These are phyloP conservation scores for Acleris cristana DNA, from an alignment of 2,888 invertebrate genomes.

Conservation along the genomic window DNA sequence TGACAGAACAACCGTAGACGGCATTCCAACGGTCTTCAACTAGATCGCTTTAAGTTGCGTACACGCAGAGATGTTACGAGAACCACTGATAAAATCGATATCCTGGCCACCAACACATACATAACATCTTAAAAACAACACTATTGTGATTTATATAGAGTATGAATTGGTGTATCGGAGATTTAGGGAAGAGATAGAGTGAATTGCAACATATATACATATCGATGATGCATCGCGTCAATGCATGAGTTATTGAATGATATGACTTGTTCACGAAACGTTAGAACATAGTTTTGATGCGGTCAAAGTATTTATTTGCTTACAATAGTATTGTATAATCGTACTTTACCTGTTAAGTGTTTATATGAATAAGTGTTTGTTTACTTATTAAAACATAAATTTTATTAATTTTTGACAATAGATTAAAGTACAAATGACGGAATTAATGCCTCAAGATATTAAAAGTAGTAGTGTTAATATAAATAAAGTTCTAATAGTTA, in stretches of 20 bases:
- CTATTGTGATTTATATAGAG: slow-evolving; percentile 14
- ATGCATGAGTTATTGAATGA: slow-evolving; percentile 13
- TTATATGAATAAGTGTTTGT: too few relatives aligned
- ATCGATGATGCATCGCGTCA: slow-evolving; percentile 32
- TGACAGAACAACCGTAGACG: slow-evolving; percentile 33
- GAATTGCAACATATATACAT: slow-evolving; percentile 25
- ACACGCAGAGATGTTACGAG: slow-evolving; percentile 38
- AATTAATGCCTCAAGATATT: too few relatives aligned
- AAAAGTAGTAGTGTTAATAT: too few relatives aligned
- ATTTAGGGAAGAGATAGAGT: slow-evolving; percentile 26
- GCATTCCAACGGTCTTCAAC: slow-evolving; percentile 38
- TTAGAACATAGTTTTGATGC: not conserved
- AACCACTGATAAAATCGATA: slow-evolving; percentile 37
- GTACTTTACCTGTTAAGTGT: too few relatives aligned
- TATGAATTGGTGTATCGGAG: not conserved
- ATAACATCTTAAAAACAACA: slow-evolving; percentile 12
- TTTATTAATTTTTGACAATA: too few relatives aligned
- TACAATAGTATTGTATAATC: too few relatives aligned
- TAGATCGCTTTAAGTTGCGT: slow-evolving; percentile 39
- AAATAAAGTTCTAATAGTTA: too few relatives aligned
- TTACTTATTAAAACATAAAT: too few relatives aligned
- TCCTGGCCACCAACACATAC: slow-evolving; percentile 25
- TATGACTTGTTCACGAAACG: slow-evolving; percentile 1
- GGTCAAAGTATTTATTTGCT: not conserved
- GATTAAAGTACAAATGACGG: too few relatives aligned